phyloP scores from a whole-genome alignment of 2,113 vertebrate species.

The Phrynocephalus versicolor region DNA sequence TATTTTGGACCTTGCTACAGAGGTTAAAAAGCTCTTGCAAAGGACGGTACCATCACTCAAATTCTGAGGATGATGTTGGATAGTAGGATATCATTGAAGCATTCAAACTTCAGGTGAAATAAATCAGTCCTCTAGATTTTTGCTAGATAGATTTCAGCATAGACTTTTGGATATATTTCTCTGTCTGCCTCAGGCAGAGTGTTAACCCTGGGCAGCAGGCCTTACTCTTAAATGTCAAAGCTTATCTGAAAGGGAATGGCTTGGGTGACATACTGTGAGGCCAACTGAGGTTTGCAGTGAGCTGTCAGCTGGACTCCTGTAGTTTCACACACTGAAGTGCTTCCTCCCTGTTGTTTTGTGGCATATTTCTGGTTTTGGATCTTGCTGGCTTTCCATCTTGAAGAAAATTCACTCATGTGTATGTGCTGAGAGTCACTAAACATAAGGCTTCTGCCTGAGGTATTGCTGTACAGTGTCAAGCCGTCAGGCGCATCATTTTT shows the following conservation, averaged over 20 bases:
- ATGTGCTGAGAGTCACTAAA: not conserved
- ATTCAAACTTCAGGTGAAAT: not conserved
- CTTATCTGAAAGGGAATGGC: not conserved
- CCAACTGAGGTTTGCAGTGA: not conserved
- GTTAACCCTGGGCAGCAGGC: not conserved
- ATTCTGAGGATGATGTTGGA: not conserved
- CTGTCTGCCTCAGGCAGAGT: not conserved
- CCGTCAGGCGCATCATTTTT: not conserved
- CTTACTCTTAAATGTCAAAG: not conserved
- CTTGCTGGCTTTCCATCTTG: not conserved
- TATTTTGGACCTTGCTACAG: not conserved
- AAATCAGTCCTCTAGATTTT: not conserved
- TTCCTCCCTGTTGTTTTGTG: not conserved
- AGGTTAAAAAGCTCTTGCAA: not conserved
- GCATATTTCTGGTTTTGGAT: not conserved
- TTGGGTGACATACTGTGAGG: not conserved
- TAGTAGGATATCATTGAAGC: not conserved
- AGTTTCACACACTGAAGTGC: not conserved
- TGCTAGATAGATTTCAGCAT: not conserved
- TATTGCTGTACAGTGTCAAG: not conserved
- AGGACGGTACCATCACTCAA: not conserved
- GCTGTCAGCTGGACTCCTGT: not conserved
- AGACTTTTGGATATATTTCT: not conserved
- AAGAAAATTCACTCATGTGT: not conserved
- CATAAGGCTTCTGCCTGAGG: not conserved